Base-by-base conservation (phyloP, 35 echinoderm and acorn worm species). In the Ptychodera flava region DNA sequence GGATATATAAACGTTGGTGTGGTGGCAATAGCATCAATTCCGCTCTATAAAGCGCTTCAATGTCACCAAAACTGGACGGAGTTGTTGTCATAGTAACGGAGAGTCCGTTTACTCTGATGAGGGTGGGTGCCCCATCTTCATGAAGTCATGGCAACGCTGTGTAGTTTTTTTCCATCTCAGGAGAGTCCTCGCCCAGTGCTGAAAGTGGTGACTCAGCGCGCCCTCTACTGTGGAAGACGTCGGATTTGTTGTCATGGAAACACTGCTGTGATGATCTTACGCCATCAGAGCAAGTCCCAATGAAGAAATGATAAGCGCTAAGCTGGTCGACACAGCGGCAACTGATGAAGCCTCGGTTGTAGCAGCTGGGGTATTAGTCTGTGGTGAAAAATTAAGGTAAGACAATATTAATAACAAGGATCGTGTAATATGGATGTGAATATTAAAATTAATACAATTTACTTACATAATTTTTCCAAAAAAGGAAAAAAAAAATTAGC, bases 91-190 rank as follows among this genome's bases (percentile, higher is more conserved):
- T 64, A 64, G 22, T 64, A 12, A 64, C 22, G 45, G n/a, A n/a
- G n/a, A n/a, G n/a, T n/a, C n/a, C n/a, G n/a, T n/a, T 64, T 64
- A 64, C 45, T 64, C 45, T 64, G 45, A 64, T 64, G 45, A n/a
- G n/a, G n/a, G n/a, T n/a, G 45, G 22, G 22, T 64, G 45, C 45
- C 6, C 45, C 45, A 64, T 22, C 45, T 64, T 64, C 45, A 64
- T 64, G 45, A 12, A 64, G 45, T 64, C 45, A 64, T 64, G 45
- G 45, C 45, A 64, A 64, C 45, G 22, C 6, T 64, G 6, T 22
- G 22, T 64, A n/a, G n/a, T n/a, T n/a, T n/a, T n/a, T n/a, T n/a
- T n/a, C n/a, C n/a, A n/a, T n/a, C n/a, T n/a, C n/a, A n/a, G n/a
- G n/a, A n/a, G n/a, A n/a, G n/a, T n/a, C n/a, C n/a, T n/a, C n/a